phyloP scores from a whole-genome alignment of 2,113 vertebrate genomes.

The Nettapus auritus region DNA sequence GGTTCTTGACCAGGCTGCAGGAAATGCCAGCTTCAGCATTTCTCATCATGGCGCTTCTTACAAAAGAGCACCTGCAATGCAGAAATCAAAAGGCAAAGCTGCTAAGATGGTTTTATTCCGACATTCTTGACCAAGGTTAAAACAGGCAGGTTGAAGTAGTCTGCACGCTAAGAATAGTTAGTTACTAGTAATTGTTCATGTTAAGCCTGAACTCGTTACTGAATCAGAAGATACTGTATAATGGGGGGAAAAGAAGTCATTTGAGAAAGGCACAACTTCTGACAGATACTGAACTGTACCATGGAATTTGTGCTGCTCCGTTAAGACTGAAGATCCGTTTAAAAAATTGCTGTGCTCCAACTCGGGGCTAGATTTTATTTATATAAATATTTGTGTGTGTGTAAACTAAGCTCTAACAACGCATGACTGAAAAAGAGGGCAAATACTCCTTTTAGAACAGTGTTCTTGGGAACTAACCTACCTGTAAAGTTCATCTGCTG shows the following conservation, averaged over 20 bases:
- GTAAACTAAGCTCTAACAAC: background rate
- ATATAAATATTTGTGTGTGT: background rate
- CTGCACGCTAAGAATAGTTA: background rate
- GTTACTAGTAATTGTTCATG: background rate
- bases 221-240: background rate
- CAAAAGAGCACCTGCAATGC: background rate
- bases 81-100: background rate
- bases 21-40: background rate
- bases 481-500: background rate
- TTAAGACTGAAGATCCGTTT: background rate
- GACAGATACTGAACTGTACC: background rate
- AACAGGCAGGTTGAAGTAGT: background rate
- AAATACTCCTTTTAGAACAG: background rate
- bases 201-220: background rate
- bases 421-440: background rate
- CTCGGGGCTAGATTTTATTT: fast-evolving
- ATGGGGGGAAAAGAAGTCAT: background rate
- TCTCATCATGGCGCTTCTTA: background rate
- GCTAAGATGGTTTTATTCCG: background rate
- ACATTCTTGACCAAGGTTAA: background rate
- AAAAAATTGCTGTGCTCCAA: background rate
- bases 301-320: background rate
- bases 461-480: background rate
- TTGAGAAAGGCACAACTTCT: background rate
- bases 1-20: background rate